Base-by-base conservation (phyloP, 2,797 vertebrate species). In the Choloepus didactylus region DNA sequence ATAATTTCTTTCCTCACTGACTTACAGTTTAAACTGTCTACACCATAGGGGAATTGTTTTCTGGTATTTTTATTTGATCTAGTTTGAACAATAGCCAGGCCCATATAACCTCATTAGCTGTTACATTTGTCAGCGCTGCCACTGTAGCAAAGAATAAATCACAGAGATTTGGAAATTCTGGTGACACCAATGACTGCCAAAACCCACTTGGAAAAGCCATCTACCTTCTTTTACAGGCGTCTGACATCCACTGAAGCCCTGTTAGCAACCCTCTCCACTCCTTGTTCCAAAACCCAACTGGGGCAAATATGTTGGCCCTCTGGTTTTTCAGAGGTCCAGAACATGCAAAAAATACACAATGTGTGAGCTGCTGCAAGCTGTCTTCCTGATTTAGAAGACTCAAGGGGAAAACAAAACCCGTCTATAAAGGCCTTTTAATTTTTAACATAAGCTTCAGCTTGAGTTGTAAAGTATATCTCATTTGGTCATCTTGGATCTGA, bases 391-490 rank as follows among this genome's bases (percentile, higher is more conserved):
- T 98, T 98, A 98, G 98, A 98, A 97, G 97, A 82, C 98, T 97
- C 98, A 6, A 25, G 97, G 98, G 98, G 73, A 80, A 92, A 98
- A 97, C 97, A 97, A 98, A 98, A 97, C n/a, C 95, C 96, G 95
- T 94, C 98, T 98, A 98, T 97, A 95, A 98, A 98, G 96, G 46
- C 95, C 95, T 97, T 98, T 97, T 97, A 97, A 98, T 98, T 98
- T 98, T 97, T 98, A 98, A 97, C 98, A 97, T 97, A 97, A 98
- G 97, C 96, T 98, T 90, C 41, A 16, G 85, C 97, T 98, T 97
- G 98, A 97, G 97, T 96, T 97, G 97, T 98, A 98, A 98, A 98
- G 97, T 96, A 86, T 97, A 98, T 97, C 98, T 98, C 98, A 96
- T 96, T 98, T 97, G 98, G 97, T 97, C 98, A 98, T 98, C 98